Evolutionary conservation across 1,140 invertebrate species (phyloP), one percentile per base, ranked within the genome.

Genomic region (Nylanderia fulva): DNA sequence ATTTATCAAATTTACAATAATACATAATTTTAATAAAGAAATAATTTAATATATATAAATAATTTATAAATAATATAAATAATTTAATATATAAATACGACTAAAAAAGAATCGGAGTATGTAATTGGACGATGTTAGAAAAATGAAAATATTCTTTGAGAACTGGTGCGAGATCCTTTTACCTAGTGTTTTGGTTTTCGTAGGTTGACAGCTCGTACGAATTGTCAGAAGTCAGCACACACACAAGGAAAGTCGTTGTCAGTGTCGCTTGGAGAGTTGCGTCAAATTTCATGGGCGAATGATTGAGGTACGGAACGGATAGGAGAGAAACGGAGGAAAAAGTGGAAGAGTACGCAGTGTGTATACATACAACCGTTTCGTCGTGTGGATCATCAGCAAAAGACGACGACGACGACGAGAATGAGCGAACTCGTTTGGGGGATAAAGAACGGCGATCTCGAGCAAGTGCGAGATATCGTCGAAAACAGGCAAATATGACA

Each of bases 401-500:
- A 76, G 18, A 48, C 75, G 66, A 71, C 27, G 36, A 45, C 74
- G 33, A 56, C 42, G 61, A 72, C 69, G 45, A 96, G 93, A 94
- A 97, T 97, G 96, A 96, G 96, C 93, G 97, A 97, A 94, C 96
- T 98, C 93, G 97, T 98, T 85, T 99, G 98, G 98, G 97, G 97
- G 92, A 97, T 99, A 86, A 99, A 99, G 95, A 99, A 99, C 94
- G 98, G 98, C 68, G 98, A 99, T 94, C 95, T 99, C 90, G 98
- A 98, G 90, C 97, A 98, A 95, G 98, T 99, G 21, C 97, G 97
- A 95, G 96, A 98, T 93, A 96, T 97, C 86, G 96, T 99, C 86
- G 98, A 98, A 94, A 97, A 97, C 94, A 97, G 96, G 97, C 97
- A 95, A 91, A 86, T 92, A 82, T 85, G 45, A 86, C 27, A 79